Conservation (phyloP, 2,888 invertebrate genomes). For the Rugalucina vietnamica region DNA sequence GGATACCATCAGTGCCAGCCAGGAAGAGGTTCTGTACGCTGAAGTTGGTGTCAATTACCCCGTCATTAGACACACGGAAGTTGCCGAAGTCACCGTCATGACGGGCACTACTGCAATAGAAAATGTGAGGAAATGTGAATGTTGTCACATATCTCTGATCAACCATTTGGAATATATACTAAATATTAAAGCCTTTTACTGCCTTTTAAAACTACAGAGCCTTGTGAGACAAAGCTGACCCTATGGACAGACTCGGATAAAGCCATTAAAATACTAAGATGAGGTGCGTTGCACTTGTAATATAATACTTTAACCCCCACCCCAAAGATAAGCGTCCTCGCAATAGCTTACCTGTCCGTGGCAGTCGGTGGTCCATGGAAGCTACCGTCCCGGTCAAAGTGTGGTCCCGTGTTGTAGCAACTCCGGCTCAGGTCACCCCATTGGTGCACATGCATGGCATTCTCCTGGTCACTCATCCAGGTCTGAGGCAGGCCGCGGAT, state of each 20-base stretch:
- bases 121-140: too few relatives aligned
- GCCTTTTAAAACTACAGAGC: too few relatives aligned
- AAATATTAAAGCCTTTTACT: too few relatives aligned
- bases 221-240: too few relatives aligned
- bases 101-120: conserved; percentile 62
- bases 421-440: conserved; percentile 65
- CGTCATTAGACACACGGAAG: conserved; percentile 65
- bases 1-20: conserved; percentile 61
- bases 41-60: conserved; percentile 64
- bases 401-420: conserved; percentile 68
- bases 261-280: too few relatives aligned
- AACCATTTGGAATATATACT: too few relatives aligned
- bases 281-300: too few relatives aligned
- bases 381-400: conserved; percentile 66
- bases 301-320: too few relatives aligned
- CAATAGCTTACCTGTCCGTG: conserved; percentile 65
- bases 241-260: too few relatives aligned
- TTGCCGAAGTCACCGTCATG: conserved; percentile 71
- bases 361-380: conserved; percentile 69
- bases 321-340: too few relatives aligned
- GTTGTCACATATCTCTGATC: too few relatives aligned
- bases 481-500: conserved; percentile 66
- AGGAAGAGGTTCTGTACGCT: conserved; percentile 62
- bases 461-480: conserved; percentile 68
- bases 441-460: conserved; percentile 71